Conservation (phyloP, 2,113 vertebrate genomes). For the Xiphorhynchus elegans region DNA sequence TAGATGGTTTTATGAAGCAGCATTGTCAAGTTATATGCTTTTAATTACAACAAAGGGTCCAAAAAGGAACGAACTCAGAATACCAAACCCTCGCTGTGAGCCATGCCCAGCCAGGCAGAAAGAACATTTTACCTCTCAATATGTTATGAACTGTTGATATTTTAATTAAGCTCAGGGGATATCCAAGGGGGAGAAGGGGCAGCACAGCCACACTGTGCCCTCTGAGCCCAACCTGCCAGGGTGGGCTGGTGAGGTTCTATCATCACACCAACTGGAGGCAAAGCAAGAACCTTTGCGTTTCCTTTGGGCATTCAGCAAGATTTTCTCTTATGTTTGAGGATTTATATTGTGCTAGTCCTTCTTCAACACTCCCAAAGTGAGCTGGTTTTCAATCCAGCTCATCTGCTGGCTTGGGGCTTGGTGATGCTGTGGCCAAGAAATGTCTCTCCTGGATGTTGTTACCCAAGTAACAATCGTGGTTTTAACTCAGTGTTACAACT, state of each 20-base stretch:
- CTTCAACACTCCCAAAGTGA: background rate
- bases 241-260: background rate
- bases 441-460: background rate
- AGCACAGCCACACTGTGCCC: background rate
- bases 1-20: background rate
- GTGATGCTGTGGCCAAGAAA: background rate
- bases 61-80: background rate
- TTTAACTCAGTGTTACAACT: background rate
- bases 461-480: background rate
- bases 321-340: background rate
- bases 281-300: background rate
- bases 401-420: background rate
- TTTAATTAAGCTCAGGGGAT: background rate
- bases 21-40: background rate
- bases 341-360: background rate
- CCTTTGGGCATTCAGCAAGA: background rate
- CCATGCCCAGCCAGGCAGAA: background rate
- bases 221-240: background rate
- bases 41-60: constrained; percentile 9
- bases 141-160: background rate
- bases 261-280: background rate
- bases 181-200: background rate
- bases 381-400: background rate
- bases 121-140: background rate
- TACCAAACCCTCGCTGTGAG: background rate